Evolutionary conservation across 2,797 vertebrate species (phyloP), one percentile per base, ranked within the genome.

Genomic region (Dermochelys coriacea): DNA sequence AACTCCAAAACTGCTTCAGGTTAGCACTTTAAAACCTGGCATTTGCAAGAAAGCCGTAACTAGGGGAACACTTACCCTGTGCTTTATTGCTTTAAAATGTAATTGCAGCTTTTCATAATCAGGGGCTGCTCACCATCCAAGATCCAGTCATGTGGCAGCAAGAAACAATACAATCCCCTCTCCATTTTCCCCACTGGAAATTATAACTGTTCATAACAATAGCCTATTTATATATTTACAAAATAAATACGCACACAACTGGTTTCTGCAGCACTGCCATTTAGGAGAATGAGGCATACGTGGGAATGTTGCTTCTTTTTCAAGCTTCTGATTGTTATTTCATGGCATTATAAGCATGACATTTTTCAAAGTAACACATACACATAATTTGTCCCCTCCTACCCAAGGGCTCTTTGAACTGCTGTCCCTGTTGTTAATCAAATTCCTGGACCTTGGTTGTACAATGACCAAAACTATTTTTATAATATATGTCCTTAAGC

Each of bases 141-240:
- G 97, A 97, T 97, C 93, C 93, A 94, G 96, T 97, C 98, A 97
- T 68, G 88, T 94, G 94, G 85, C 94, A 97, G 97, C 95, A 86
- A 95, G 94, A 97, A 98, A 98, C 90, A 96, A 97, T 94, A 55
- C 96, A 98, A 98, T 97, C 97, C 91, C 94, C 81, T 97, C 96
- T 90, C 94, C 82, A 57, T 91, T 97, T 97, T 88, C 90, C 71
- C 80, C 84, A 88, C 55, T 81, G 91, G 82, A 89, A 98, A 98
- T 68, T 93, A 95, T 96, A 95, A 95, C 96, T 84, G 90, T 95
- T 97, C 84, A 91, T 97, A 97, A 97, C 94, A n/a, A 97, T 97
- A 97, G 91, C 92, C 91, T 91, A 90, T 94, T 97, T 87, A 49
- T 90, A 95, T 82, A 91, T 85, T 95, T 96, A 97, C 90, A 95